These are phyloP conservation scores for Ophioderma brevispina DNA, from an alignment of 35 echinoderm and acorn worm species.

Conservation along the genomic window DNA sequence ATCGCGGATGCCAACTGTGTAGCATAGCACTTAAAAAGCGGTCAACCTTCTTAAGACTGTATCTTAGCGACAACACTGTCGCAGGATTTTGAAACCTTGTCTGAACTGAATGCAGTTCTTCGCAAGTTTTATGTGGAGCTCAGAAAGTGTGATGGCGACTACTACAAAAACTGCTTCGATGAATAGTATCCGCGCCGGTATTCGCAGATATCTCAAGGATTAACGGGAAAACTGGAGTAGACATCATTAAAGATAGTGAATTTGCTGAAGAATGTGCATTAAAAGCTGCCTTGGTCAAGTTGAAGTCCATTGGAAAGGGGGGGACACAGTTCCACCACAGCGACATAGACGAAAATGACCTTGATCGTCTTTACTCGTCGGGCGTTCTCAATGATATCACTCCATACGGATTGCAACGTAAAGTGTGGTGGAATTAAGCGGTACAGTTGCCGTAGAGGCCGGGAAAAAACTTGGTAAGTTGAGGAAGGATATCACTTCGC, in stretches of 20 bases:
- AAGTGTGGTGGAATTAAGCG: neutral
- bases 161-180: too few species aligned
- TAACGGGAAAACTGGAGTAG: neutral
- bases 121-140: too few species aligned
- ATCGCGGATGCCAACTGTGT: too few species aligned
- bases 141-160: too few species aligned
- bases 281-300: neutral
- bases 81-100: too few species aligned
- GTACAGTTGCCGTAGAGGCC: neutral
- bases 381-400: neutral
- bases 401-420: neutral
- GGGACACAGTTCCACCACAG: neutral
- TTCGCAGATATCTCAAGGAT: neutral
- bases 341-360: neutral
- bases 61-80: too few species aligned
- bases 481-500: neutral
- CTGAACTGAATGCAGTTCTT: too few species aligned
- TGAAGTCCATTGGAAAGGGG: constrained; percentile 3
- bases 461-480: neutral
- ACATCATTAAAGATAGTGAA: neutral
- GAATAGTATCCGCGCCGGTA: neutral
- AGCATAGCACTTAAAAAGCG: too few species aligned
- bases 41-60: too few species aligned
- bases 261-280: neutral
- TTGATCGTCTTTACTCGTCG: neutral